A percentile compares a stretch with the other conserved stretches of the same genome.
Evolutionary conservation across 2,797 vertebrate species (phyloP).

Genomic region (Nothura maculosa): DNA sequence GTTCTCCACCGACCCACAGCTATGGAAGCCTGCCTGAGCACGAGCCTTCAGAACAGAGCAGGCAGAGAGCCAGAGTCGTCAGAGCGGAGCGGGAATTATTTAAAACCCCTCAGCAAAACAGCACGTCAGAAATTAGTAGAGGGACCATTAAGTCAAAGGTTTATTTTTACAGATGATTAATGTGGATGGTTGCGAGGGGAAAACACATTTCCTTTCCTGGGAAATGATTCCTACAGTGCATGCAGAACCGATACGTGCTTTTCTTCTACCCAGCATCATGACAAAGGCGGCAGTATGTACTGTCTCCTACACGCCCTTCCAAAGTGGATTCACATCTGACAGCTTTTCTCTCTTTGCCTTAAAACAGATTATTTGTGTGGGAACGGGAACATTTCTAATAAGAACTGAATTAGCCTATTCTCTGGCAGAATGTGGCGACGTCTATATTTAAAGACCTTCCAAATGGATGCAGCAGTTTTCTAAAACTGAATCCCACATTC

Average conservation of each 20-base stretch:
- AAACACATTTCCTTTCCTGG: neutral
- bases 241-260: neutral
- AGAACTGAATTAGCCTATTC: neutral
- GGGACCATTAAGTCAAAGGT: neutral
- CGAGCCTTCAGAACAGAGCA: neutral
- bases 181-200: neutral
- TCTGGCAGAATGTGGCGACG: neutral
- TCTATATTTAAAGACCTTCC: neutral
- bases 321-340: neutral
- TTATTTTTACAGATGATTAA: neutral
- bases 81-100: neutral
- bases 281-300: accelerated
- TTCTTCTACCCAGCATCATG: neutral
- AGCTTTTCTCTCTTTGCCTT: neutral
- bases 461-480: neutral
- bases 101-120: neutral
- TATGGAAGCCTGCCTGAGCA: neutral
- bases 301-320: neutral
- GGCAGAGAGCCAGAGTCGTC: neutral
- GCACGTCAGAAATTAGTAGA: neutral
- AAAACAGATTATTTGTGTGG: neutral
- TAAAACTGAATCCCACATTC: neutral
- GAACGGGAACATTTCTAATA: neutral
- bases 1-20: neutral
- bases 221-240: neutral